A percentile compares a stretch with the other conserved stretches of the same genome.
phyloP scores from a whole-genome alignment of 2,797 vertebrate species.

The Scarus forsteni region DNA sequence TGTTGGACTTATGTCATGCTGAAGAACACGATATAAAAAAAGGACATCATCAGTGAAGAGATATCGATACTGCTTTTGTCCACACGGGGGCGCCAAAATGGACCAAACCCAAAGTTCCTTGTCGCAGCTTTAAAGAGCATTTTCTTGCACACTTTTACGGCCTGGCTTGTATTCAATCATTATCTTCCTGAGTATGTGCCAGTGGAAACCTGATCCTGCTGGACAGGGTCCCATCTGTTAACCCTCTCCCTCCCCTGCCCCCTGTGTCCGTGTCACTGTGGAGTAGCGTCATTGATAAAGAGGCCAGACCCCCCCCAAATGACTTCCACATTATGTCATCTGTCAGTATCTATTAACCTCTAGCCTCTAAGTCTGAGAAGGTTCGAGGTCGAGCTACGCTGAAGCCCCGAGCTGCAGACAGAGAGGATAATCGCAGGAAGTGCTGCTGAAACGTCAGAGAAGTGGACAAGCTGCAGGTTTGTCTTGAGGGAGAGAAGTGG shows the following conservation, averaged over 20 bases:
- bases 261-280: conserved; percentile 17
- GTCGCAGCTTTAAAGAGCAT: not conserved
- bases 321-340: conserved; percentile 64
- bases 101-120: too few species aligned
- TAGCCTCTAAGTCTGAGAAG: conserved; percentile 36
- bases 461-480: not conserved
- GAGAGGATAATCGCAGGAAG: conserved; percentile 28
- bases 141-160: not conserved
- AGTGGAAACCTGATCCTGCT: conserved; percentile 36
- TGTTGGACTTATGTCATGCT: too few species aligned
- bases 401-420: conserved; percentile 40
- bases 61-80: too few species aligned
- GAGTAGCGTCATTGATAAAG: conserved; percentile 63
- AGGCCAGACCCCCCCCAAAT: conserved; percentile 55
- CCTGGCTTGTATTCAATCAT: conserved; percentile 16
- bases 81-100: too few species aligned
- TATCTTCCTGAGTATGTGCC: conserved; percentile 8
- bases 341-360: conserved; percentile 61
- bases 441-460: conserved; percentile 24
- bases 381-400: conserved; percentile 31
- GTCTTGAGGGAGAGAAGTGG: not conserved
- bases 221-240: conserved; percentile 49
- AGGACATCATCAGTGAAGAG: too few species aligned
- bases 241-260: conserved; percentile 24
- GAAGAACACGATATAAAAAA: too few species aligned